phyloP scores from a whole-genome alignment of 2,797 vertebrate genomes.

The Cyclopterus lumpus region DNA sequence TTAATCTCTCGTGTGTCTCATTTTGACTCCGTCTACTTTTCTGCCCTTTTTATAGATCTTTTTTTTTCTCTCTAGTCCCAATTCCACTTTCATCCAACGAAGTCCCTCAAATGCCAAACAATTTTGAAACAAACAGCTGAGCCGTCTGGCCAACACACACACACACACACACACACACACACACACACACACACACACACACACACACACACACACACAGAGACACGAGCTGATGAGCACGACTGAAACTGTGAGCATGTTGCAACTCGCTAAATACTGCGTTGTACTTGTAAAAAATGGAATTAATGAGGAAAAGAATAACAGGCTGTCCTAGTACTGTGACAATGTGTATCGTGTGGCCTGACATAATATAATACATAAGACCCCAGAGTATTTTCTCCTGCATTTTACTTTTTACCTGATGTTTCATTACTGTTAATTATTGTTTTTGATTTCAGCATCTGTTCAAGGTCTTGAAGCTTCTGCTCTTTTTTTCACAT shows the following conservation, averaged over 20 bases:
- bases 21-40: slow-evolving; percentile 38
- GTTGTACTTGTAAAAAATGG: slow-evolving; percentile 49
- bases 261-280: slow-evolving; percentile 49
- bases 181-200: neutral
- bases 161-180: neutral
- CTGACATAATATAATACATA: neutral
- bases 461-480: neutral
- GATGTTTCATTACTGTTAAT: slow-evolving; percentile 6
- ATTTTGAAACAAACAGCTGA: slow-evolving; percentile 58
- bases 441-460: neutral
- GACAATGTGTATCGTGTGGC: slow-evolving; percentile 17
- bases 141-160: slow-evolving; percentile 9
- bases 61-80: slow-evolving; percentile 22
- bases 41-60: slow-evolving; percentile 15
- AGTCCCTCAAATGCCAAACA: slow-evolving; percentile 48
- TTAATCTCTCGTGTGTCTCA: slow-evolving; percentile 66
- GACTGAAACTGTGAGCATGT: slow-evolving; percentile 41
- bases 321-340: slow-evolving; percentile 39
- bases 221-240: slow-evolving; percentile 27
- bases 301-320: slow-evolving; percentile 65
- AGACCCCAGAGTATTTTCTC: neutral
- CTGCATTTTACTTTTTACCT: neutral
- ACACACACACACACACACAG: neutral
- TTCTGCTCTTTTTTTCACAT: neutral
- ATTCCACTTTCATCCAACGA: slow-evolving; percentile 47